A percentile compares a stretch with the other conserved stretches of the same genome.
These are phyloP conservation scores for Microtus oregoni DNA, from an alignment of 2,113 vertebrate genomes.

Conservation along the genomic window DNA sequence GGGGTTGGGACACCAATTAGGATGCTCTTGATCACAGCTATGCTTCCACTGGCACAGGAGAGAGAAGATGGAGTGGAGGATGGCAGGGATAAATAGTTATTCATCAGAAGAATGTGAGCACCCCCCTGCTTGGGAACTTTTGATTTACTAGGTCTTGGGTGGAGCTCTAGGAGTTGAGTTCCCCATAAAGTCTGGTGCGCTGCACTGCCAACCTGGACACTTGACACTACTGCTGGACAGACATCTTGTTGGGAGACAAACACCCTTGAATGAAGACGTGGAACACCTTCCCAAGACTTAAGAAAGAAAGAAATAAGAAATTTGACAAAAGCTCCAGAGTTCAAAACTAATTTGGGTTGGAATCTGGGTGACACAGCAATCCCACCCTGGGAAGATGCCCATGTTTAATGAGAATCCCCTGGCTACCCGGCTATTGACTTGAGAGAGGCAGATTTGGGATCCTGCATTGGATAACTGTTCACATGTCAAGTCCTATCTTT, in stretches of 20 bases:
- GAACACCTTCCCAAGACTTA: not conserved
- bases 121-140: not conserved
- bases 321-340: not conserved
- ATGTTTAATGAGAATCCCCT: not conserved
- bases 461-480: constrained; percentile 29
- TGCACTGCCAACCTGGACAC: not conserved
- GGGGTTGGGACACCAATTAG: not conserved
- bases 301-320: not conserved
- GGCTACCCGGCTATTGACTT: constrained; percentile 17
- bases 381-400: not conserved
- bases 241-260: not conserved
- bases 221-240: not conserved
- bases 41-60: not conserved
- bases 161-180: not conserved
- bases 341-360: not conserved
- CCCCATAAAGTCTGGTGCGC: not conserved
- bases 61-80: not conserved
- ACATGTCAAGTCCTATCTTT: constrained; percentile 72
- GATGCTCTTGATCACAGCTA: not conserved
- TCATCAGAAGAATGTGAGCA: not conserved
- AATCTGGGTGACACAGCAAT: rapidly evolving
- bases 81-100: not conserved
- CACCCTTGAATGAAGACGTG: not conserved
- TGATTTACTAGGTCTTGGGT: not conserved
- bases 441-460: constrained; percentile 66